phyloP scores from a whole-genome alignment of 2,888 invertebrate species.

The Eupithecia centaureata region DNA sequence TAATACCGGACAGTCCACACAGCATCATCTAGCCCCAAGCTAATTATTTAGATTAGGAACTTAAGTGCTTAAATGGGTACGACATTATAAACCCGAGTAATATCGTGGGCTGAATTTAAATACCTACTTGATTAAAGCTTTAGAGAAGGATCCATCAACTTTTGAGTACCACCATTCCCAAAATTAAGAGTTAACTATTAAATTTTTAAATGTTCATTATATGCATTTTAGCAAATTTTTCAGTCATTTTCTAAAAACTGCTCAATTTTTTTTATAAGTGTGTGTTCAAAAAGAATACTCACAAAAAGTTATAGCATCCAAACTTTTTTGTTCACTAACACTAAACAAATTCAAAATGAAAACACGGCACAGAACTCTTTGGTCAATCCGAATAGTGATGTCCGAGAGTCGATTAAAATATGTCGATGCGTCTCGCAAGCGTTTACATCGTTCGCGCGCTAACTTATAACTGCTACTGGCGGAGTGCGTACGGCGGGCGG shows the following conservation, averaged over 20 bases:
- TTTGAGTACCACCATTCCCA: not conserved
- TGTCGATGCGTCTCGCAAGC: constrained; percentile 43
- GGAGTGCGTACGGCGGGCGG: constrained; percentile 57
- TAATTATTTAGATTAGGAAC: too few species aligned
- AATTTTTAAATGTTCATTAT: not conserved
- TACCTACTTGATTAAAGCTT: not conserved
- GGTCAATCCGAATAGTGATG: constrained; percentile 40
- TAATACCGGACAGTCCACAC: too few species aligned
- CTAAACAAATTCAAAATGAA: constrained; percentile 47
- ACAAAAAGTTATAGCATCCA: constrained; percentile 56
- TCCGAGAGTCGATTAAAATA: constrained; percentile 29
- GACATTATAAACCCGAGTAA: not conserved
- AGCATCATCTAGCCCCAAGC: too few species aligned
- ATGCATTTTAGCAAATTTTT: too few species aligned
- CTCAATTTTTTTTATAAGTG: too few species aligned
- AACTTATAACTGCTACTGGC: constrained; percentile 57
- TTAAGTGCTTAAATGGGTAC: not conserved
- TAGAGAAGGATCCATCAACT: not conserved
- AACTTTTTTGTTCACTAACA: constrained; percentile 47
- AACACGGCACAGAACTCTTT: constrained; percentile 37
- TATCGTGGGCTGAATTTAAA: not conserved
- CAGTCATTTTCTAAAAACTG: too few species aligned
- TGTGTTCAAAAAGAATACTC: constrained; percentile 45
- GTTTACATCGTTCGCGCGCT: constrained; percentile 63
- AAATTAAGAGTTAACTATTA: not conserved